Percentiles rank a stretch among this genome's conserved stretches.
phyloP scores from a whole-genome alignment of 2,797 vertebrate genomes.

The Lemur catta region DNA sequence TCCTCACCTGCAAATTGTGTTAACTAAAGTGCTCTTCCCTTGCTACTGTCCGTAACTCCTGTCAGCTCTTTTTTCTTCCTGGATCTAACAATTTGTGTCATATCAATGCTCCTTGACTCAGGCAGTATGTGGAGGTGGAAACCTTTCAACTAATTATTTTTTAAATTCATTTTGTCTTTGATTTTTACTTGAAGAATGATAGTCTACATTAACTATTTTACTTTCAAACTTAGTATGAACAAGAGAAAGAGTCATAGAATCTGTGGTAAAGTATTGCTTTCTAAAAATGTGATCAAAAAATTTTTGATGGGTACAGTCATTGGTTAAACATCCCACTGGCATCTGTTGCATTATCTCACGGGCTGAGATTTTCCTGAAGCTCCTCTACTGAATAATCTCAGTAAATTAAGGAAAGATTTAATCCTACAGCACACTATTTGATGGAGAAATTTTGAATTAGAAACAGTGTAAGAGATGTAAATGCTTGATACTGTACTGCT shows the following conservation, averaged over 20 bases:
- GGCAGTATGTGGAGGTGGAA: constrained; percentile 67
- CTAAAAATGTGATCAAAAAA: constrained; percentile 53
- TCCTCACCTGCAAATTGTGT: constrained; percentile 65
- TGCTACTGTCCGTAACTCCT: constrained; percentile 70
- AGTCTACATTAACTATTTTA: constrained; percentile 73
- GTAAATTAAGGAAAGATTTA: neutral
- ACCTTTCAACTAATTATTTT: constrained; percentile 76
- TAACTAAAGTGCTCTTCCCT: constrained; percentile 74
- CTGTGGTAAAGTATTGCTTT: constrained; percentile 74
- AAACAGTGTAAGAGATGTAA: neutral
- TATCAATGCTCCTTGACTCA: constrained; percentile 71
- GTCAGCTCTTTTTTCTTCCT: constrained; percentile 72
- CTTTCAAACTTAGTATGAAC: constrained; percentile 69
- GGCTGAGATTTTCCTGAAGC: neutral
- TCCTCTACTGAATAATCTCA: neutral
- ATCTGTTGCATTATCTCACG: neutral
- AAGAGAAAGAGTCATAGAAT: constrained; percentile 67
- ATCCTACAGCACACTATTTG: neutral
- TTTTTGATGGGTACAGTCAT: constrained; percentile 52
- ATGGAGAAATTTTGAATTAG: constrained; percentile 9
- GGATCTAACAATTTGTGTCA: constrained; percentile 73
- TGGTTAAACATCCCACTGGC: constrained; percentile 10
- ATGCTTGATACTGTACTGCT: neutral
- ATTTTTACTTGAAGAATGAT: constrained; percentile 75
- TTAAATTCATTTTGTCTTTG: constrained; percentile 69